These are phyloP conservation scores for Gadus macrocephalus DNA, from an alignment of 2,113 vertebrate genomes.

Conservation along the genomic window DNA sequence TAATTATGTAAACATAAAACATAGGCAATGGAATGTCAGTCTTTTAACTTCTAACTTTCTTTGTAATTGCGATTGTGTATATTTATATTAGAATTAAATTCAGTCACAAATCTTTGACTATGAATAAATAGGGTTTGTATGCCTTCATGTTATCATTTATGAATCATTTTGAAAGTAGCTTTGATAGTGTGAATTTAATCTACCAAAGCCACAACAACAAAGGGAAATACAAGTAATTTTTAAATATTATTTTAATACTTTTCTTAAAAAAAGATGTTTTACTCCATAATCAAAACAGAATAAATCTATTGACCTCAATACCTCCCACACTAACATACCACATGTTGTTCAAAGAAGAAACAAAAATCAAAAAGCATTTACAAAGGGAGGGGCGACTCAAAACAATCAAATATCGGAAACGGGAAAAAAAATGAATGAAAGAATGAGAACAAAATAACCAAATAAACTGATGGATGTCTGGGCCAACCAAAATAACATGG, in stretches of 20 bases:
- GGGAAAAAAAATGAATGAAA: conserved; percentile 28
- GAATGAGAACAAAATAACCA: conserved; percentile 21
- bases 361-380: conserved; percentile 27
- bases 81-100: too few relatives aligned
- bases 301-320: conserved; percentile 64
- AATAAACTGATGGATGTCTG: conserved; percentile 49
- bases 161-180: too few relatives aligned
- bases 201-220: not conserved
- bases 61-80: too few relatives aligned
- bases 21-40: too few relatives aligned
- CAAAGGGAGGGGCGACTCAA: conserved; percentile 31
- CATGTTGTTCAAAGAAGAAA: conserved; percentile 55
- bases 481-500: conserved; percentile 21
- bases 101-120: too few relatives aligned
- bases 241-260: conserved; percentile 68
- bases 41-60: too few relatives aligned
- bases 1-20: too few relatives aligned
- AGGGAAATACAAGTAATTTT: conserved; percentile 31
- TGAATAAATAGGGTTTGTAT: too few relatives aligned
- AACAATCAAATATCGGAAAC: conserved; percentile 47
- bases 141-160: too few relatives aligned
- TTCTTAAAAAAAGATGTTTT: conserved; percentile 57
- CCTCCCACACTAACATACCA: conserved; percentile 62
- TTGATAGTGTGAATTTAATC: too few relatives aligned
- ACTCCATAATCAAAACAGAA: conserved; percentile 63